A percentile compares a stretch with the other conserved stretches of the same genome.
These are phyloP conservation scores for Propithecus perrieri DNA, from an alignment of 2,797 vertebrate genomes.

Conservation along the genomic window DNA sequence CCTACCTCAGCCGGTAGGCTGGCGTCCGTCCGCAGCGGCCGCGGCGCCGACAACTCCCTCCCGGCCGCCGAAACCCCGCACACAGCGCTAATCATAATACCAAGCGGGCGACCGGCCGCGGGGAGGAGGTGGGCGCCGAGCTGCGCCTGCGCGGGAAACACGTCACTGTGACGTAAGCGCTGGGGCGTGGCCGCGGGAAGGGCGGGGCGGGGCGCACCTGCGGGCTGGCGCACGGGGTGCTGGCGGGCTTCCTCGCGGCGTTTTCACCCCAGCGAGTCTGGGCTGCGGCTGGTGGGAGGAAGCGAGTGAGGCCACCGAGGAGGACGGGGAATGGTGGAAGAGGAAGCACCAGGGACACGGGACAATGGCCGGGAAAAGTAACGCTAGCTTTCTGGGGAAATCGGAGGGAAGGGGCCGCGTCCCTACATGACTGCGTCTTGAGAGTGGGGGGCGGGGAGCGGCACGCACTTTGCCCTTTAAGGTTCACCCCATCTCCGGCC, in stretches of 20 bases:
- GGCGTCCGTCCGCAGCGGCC: constrained; percentile 67
- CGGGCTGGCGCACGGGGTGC: rapidly evolving
- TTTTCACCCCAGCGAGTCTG: background rate
- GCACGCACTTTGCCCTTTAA: background rate
- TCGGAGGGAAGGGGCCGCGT: background rate
- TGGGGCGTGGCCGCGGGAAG: constrained; percentile 15
- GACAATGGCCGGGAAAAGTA: background rate
- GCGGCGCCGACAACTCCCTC: constrained; percentile 71
- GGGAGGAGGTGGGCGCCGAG: constrained; percentile 24
- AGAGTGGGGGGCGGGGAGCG: background rate
- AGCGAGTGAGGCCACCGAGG: background rate
- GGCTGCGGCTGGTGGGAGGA: background rate
- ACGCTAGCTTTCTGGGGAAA: background rate
- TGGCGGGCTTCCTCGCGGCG: background rate
- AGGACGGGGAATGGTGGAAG: background rate
- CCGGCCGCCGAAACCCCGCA: constrained; percentile 74
- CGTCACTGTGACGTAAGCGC: constrained; percentile 75
- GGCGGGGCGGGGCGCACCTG: constrained; percentile 55
- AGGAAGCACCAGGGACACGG: background rate
- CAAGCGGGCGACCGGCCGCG: constrained; percentile 45
- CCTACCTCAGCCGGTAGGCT: constrained; percentile 71
- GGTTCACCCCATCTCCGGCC: background rate
- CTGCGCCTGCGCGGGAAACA: constrained; percentile 39
- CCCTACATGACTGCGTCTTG: background rate
- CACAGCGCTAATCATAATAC: constrained; percentile 77